phyloP scores from a whole-genome alignment of 2,797 vertebrate species.

The Melanotaenia trifasciata region DNA sequence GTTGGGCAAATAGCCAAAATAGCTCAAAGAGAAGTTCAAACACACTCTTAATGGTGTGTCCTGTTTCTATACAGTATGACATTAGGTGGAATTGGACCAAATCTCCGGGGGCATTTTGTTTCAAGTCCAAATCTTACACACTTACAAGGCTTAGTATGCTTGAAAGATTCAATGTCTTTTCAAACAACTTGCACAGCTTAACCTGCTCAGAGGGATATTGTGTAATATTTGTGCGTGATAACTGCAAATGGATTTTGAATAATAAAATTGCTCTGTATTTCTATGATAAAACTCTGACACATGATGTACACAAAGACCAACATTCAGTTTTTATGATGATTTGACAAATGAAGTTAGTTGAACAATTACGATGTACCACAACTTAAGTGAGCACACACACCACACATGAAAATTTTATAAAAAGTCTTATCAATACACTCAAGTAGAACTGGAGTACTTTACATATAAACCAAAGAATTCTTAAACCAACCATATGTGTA shows the following conservation, averaged over 20 bases:
- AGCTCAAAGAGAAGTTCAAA: slow-evolving; percentile 60
- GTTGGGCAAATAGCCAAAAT: slow-evolving; percentile 45
- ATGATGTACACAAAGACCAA: slow-evolving; percentile 19
- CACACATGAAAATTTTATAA: background rate
- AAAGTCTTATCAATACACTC: background rate
- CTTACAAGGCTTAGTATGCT: slow-evolving; percentile 61
- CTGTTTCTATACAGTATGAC: slow-evolving; percentile 69
- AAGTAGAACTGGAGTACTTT: background rate
- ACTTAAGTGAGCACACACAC: background rate
- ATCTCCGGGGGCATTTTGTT: slow-evolving; percentile 73
- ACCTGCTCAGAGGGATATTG: slow-evolving; percentile 54
- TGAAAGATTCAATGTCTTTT: slow-evolving; percentile 64
- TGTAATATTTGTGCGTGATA: slow-evolving; percentile 47
- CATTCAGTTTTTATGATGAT: slow-evolving; percentile 11
- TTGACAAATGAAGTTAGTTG: slow-evolving; percentile 3
- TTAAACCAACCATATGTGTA: background rate
- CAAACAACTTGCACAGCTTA: slow-evolving; percentile 57
- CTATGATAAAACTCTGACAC: slow-evolving; percentile 33
- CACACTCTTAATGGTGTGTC: slow-evolving; percentile 65
- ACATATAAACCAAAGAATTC: background rate
- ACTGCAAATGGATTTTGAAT: slow-evolving; percentile 36
- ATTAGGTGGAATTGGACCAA: slow-evolving; percentile 73
- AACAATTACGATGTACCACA: background rate
- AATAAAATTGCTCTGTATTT: slow-evolving; percentile 26
- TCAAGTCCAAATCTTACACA: slow-evolving; percentile 71